Base-by-base conservation (phyloP, 2,888 invertebrate species). In the Monoplex corrugatus region DNA sequence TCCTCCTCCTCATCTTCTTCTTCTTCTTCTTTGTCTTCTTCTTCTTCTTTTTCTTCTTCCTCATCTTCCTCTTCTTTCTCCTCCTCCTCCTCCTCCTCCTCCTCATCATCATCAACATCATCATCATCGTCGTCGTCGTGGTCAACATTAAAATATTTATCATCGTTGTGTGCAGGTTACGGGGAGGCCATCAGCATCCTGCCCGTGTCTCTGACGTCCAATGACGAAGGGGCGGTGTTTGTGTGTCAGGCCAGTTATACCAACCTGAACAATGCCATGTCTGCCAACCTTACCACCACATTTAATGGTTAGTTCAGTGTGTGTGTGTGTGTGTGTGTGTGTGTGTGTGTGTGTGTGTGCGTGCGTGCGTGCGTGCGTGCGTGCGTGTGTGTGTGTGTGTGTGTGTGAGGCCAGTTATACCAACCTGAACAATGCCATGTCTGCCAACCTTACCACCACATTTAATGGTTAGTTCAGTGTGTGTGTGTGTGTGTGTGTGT, bases 221-320 rank as follows among this genome's bases (percentile, higher is more conserved):
- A 78, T 35, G 89, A 92, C 87, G 88, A 91, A 82, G 92, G 92
- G 43, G 90, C 91, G 16, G 86, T 89, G 38, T 92, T 91, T 72
- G 63, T 91, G n/a, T 93, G 93, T 82, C 91, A 92, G 78, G 92
- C 91, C 13, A 90, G 91, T 32, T 93, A 92, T 89, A 91, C 91
- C 23, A 92, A 93, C 57, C 91, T 91, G 91, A 72, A 91, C 32
- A 88, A 91, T 72, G 93, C 92, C 38, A 92, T 93, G 92, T 91
- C 92, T 45, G 91, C 91, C 38, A 91, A 92, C 38, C 90, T 91
- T 80, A 89, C 90, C 84, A 89, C 91, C 0, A 86, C 92, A 28
- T 91, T 92, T 45, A 93, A 44, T 38, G 84, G 93, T 93, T 89
- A 92, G 93, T 68, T 40, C 19, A 38, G 78, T 40, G 35, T 78